Conservation (phyloP, 2,797 vertebrate species). For the Coluber constrictor region DNA sequence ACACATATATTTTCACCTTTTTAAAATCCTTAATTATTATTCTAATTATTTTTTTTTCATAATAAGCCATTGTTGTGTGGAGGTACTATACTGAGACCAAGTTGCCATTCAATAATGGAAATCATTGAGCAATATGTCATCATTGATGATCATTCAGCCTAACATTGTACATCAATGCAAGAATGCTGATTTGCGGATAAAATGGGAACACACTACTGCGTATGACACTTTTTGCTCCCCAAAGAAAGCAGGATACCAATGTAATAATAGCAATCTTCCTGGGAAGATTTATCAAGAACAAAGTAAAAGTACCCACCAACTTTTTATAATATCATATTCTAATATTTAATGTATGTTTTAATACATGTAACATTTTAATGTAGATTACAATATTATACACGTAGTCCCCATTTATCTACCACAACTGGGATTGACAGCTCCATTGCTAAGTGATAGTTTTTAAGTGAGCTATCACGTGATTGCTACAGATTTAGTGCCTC, state of each 20-base stretch:
- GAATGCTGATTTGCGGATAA: not conserved
- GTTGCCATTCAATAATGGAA: not conserved
- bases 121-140: not conserved
- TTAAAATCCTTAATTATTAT: not conserved
- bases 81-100: not conserved
- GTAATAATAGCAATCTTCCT: not conserved
- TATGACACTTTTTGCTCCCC: not conserved
- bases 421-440: not conserved
- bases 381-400: not conserved
- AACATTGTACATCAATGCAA: not conserved
- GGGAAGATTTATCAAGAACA: not conserved
- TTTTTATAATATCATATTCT: not conserved
- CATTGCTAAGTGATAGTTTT: not conserved
- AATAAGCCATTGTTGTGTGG: not conserved
- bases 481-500: not conserved
- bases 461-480: not conserved
- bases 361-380: not conserved
- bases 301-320: not conserved
- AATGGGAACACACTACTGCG: not conserved
- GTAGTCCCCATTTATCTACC: not conserved
- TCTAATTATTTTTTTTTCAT: not conserved
- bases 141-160: not conserved
- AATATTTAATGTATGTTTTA: not conserved
- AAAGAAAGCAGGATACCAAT: not conserved
- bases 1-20: not conserved